A percentile compares a stretch with the other conserved stretches of the same genome.
Evolutionary conservation across 2,113 vertebrate species (phyloP).

Genomic region (Accipiter cooperii): DNA sequence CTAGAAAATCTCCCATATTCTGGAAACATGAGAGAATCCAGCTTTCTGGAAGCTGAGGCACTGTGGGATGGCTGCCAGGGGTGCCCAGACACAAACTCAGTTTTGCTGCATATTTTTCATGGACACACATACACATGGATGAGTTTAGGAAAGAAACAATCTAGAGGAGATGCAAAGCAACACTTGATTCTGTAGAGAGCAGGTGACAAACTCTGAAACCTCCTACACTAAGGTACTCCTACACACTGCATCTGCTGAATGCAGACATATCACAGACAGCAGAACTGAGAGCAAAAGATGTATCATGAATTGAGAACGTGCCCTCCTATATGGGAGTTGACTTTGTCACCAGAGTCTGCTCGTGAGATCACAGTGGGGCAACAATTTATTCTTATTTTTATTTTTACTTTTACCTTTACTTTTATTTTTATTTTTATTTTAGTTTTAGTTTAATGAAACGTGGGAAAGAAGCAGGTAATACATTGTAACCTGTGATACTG

Average conservation of each 20-base stretch:
- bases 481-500: not conserved
- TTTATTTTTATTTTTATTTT: not conserved
- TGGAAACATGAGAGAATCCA: not conserved
- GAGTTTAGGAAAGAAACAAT: not conserved
- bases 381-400: not conserved
- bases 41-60: not conserved
- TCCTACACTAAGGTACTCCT: not conserved
- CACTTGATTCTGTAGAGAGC: not conserved
- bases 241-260: not conserved
- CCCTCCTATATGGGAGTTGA: fast-evolving
- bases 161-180: not conserved
- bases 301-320: not conserved
- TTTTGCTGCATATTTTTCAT: not conserved
- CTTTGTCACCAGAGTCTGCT: not conserved
- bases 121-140: too few species aligned
- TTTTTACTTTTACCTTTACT: not conserved
- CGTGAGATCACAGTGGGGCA: not conserved
- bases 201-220: not conserved
- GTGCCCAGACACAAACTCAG: not conserved
- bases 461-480: not conserved
- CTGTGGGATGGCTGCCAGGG: not conserved
- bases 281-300: not conserved
- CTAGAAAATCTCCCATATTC: not conserved
- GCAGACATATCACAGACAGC: not conserved
- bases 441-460: not conserved